Percentiles rank a stretch among this genome's conserved stretches.
phyloP scores from a whole-genome alignment of 2,888 invertebrate genomes.

The Melipona bicolor region DNA sequence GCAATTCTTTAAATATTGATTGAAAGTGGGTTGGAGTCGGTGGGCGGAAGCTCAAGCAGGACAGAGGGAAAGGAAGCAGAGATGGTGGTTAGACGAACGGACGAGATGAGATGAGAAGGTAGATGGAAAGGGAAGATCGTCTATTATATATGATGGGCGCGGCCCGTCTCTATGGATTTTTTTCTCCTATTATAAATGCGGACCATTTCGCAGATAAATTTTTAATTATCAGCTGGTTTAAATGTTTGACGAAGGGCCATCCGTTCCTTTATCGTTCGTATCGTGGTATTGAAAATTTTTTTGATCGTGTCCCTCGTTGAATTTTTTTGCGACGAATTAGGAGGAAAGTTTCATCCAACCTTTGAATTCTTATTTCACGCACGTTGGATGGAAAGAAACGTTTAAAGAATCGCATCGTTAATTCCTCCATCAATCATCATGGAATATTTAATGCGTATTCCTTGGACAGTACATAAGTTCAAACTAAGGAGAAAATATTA shows the following conservation, averaged over 20 bases:
- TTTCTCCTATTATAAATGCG: conserved; percentile 79
- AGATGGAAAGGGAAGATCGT: conserved; percentile 77
- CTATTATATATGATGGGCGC: conserved; percentile 83
- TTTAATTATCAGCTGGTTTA: conserved; percentile 68
- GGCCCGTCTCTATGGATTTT: conserved; percentile 81
- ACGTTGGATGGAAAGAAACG: background rate
- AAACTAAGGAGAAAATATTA: background rate
- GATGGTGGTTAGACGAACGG: conserved; percentile 76
- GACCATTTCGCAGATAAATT: conserved; percentile 69
- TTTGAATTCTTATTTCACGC: conserved; percentile 18
- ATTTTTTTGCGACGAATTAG: background rate
- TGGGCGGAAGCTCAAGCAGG: conserved; percentile 62
- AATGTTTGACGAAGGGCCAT: conserved; percentile 31
- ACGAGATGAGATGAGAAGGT: conserved; percentile 78
- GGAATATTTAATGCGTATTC: conserved; percentile 5
- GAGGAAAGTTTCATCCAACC: background rate
- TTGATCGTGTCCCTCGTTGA: background rate
- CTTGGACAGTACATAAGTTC: background rate
- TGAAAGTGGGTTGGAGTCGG: conserved; percentile 76
- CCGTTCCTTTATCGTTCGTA: background rate
- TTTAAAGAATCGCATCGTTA: conserved; percentile 4
- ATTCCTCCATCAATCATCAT: conserved; percentile 1
- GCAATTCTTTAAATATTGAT: conserved; percentile 84
- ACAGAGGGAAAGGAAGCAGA: conserved; percentile 67
- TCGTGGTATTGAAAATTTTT: background rate